Conservation (phyloP, 1,140 invertebrate species). For the Zaprionus kolodkinae region DNA sequence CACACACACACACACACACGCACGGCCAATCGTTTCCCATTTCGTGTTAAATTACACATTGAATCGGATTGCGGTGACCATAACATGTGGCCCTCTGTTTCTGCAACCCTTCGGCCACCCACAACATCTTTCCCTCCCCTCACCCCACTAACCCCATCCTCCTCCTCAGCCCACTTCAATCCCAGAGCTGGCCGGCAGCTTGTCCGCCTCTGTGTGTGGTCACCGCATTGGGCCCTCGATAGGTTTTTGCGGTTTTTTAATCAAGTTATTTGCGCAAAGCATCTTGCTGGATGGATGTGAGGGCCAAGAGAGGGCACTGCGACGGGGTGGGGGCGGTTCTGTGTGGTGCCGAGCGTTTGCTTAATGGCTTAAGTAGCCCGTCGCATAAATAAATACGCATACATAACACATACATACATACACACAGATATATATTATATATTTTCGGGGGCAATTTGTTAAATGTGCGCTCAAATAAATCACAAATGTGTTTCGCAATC, state of each 20-base stretch:
- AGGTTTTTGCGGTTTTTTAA: slow-evolving; percentile 82
- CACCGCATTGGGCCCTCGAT: slow-evolving; percentile 62
- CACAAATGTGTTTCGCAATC: slow-evolving; percentile 79
- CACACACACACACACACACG: slow-evolving; percentile 25
- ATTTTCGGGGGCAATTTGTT: slow-evolving; percentile 66
- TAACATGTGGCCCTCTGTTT: slow-evolving; percentile 61
- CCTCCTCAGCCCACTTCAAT: neutral
- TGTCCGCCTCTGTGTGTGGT: slow-evolving; percentile 38
- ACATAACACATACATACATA: slow-evolving; percentile 34
- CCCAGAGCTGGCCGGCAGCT: slow-evolving; percentile 2
- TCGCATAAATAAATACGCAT: slow-evolving; percentile 67
- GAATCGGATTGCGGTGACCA: slow-evolving; percentile 79
- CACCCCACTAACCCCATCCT: neutral
- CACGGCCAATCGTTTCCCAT: slow-evolving; percentile 73
- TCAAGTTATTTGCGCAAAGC: slow-evolving; percentile 73
- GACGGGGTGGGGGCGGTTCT: neutral
- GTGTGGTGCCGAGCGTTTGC: slow-evolving; percentile 19
- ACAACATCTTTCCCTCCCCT: neutral
- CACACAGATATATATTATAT: slow-evolving; percentile 7
- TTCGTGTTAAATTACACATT: slow-evolving; percentile 82
- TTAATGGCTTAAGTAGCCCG: slow-evolving; percentile 56
- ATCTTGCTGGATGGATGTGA: slow-evolving; percentile 18
- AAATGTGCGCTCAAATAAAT: slow-evolving; percentile 73
- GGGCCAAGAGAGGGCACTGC: slow-evolving; percentile 1
- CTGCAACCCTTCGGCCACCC: slow-evolving; percentile 23